phyloP scores from a whole-genome alignment of 2,113 vertebrate species.

The Rhinoptilus africanus region DNA sequence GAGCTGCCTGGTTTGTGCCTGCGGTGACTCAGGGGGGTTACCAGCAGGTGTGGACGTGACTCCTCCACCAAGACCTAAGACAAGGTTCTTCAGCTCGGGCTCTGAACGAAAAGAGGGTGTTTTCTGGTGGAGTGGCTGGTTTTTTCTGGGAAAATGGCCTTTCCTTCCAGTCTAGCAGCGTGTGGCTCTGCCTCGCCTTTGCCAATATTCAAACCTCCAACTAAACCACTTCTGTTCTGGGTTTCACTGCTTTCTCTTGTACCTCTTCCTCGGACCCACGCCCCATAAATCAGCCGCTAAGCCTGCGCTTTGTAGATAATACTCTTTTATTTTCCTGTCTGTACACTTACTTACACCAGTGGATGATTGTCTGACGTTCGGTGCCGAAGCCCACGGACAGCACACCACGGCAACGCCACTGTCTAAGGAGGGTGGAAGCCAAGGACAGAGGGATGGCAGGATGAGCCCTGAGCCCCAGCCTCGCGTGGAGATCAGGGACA shows the following conservation, averaged over 20 bases:
- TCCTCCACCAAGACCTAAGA: neutral
- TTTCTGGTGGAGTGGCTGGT: neutral
- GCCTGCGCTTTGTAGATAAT: accelerated
- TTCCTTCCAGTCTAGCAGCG: accelerated
- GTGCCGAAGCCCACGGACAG: neutral
- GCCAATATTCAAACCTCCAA: no score
- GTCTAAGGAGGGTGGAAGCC: neutral
- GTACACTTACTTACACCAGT: neutral
- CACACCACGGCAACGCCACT: accelerated
- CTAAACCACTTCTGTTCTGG: neutral
- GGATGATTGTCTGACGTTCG: neutral
- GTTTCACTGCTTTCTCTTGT: accelerated
- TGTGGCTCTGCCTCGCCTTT: neutral
- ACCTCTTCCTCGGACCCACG: neutral
- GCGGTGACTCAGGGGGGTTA: neutral
- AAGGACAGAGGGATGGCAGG: neutral
- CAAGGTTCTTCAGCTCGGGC: neutral
- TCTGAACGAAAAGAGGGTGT: accelerated
- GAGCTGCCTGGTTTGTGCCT: neutral
- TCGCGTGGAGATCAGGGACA: neutral
- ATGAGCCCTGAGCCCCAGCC: neutral
- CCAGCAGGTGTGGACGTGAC: neutral
- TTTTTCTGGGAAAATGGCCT: neutral
- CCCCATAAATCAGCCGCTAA: neutral
- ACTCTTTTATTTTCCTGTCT: conserved; percentile 15